Evolutionary conservation across 2,797 vertebrate species (phyloP), one percentile per base, ranked within the genome.

Genomic region (Avahi laniger): DNA sequence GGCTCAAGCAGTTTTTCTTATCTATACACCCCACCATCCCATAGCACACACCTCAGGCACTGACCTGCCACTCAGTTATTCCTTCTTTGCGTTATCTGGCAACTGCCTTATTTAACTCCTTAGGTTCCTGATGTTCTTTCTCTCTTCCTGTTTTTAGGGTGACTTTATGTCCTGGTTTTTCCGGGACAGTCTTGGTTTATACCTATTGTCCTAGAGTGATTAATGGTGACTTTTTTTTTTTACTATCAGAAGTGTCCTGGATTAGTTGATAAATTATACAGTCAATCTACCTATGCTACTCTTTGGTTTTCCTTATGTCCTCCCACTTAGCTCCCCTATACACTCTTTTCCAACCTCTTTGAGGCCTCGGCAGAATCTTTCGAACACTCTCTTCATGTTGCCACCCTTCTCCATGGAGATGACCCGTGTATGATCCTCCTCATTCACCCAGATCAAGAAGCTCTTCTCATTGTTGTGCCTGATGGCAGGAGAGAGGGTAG

Each of bases 381-480:
- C 99, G 95, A 99, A 99, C 87, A 99, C 99, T 8, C 99, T 99
- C 98, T 99, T 99, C 99, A 99, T 99, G 98, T 99, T 99, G 75
- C 99, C 99, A 4, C 99, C 99, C 96, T 99, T 99, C 98, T 99
- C 99, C 99, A 99, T 99, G 97, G 99, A 99, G 98, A 99, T 99
- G 97, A 99, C 95, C 18, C 99, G 99, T 1, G 99, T 99, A 98
- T 99, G 99, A 95, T 99, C 99, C 96, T 99, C 99, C 98, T 99
- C 99, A 0, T 99, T 99, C 96, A 99, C 91, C 99, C 99, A 99
- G 96, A 99, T 98, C 97, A 99, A 97, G 98, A 99, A 99, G 0
- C 99, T 99, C 98, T 99, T 99, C 96, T 99, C 99, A 0, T 99
- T 99, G 98, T 99, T 99, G 98, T 99, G 99, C 99, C 99, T 99